These are phyloP conservation scores for Acanthisitta chloris DNA, from an alignment of 2,113 vertebrate species.

Conservation along the genomic window DNA sequence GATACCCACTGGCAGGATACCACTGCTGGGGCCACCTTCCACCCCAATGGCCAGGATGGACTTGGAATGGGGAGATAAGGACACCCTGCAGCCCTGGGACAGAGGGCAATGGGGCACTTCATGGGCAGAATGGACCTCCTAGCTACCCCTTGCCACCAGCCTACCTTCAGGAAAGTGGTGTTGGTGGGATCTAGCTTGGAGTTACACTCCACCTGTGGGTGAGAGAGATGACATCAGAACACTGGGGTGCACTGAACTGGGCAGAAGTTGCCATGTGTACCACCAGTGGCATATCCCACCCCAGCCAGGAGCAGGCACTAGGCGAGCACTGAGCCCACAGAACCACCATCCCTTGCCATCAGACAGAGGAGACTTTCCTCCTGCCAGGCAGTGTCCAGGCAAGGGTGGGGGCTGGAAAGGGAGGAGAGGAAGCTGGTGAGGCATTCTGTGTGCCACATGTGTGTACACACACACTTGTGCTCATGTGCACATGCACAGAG, in stretches of 20 bases:
- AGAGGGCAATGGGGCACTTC: neutral
- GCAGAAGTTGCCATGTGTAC: neutral
- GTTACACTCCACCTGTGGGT: constrained; percentile 91
- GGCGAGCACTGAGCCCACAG: rapidly evolving
- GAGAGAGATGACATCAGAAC: neutral
- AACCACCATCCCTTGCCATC: neutral
- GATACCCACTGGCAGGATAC: neutral
- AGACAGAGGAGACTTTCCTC: neutral
- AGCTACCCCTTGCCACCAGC: neutral
- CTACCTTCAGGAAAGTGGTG: constrained; percentile 97
- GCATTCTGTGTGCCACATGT: rapidly evolving
- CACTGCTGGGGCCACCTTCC: neutral
- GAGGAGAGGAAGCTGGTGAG: neutral
- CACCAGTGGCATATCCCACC: neutral
- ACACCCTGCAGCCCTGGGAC: neutral
- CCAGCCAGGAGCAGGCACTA: neutral
- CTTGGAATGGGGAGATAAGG: neutral
- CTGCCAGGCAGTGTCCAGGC: neutral
- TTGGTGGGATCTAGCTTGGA: constrained; percentile 96
- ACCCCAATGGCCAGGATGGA: neutral
- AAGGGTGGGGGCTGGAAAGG: rapidly evolving
- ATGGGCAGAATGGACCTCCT: neutral
- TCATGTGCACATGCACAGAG: neutral
- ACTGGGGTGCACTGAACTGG: neutral
- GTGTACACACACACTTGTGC: neutral